A percentile compares a stretch with the other conserved stretches of the same genome.
phyloP scores from a whole-genome alignment of 2,888 invertebrate species.

The Lissonota sp. region DNA sequence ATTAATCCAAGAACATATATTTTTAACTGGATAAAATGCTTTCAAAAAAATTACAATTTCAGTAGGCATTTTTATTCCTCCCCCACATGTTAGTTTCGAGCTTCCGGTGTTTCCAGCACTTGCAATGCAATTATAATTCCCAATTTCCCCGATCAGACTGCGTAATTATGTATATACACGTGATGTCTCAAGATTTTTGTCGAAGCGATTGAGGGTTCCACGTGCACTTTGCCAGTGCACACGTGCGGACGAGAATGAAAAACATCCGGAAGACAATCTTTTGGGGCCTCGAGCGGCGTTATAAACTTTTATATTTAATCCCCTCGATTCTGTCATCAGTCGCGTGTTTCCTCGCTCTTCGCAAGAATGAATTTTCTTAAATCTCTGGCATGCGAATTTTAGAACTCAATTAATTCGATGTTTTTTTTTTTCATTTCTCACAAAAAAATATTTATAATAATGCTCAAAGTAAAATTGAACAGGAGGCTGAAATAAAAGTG shows the following conservation, averaged over 20 bases:
- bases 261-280: slow-evolving; percentile 34
- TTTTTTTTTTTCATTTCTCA: neutral
- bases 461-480: too few relatives aligned
- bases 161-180: slow-evolving; percentile 23
- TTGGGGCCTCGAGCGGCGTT: slow-evolving; percentile 7
- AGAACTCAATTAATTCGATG: too few relatives aligned
- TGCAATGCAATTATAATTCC: neutral
- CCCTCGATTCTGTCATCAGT: slow-evolving; percentile 32
- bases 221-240: neutral
- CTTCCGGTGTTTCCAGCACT: slow-evolving; percentile 16
- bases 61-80: neutral
- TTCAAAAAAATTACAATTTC: neutral
- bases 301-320: neutral
- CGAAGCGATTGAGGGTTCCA: neutral
- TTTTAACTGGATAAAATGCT: too few relatives aligned
- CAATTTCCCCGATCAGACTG: neutral
- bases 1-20: too few relatives aligned
- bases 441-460: too few relatives aligned
- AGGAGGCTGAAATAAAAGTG: too few relatives aligned
- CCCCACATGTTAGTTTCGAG: neutral
- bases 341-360: slow-evolving; percentile 6
- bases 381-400: too few relatives aligned
- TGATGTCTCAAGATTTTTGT: neutral
- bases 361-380: too few relatives aligned
- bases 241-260: slow-evolving; percentile 33